A percentile compares a stretch with the other conserved stretches of the same genome.
Conservation (phyloP, 2,113 vertebrate genomes). For the Sylvietta virens region DNA sequence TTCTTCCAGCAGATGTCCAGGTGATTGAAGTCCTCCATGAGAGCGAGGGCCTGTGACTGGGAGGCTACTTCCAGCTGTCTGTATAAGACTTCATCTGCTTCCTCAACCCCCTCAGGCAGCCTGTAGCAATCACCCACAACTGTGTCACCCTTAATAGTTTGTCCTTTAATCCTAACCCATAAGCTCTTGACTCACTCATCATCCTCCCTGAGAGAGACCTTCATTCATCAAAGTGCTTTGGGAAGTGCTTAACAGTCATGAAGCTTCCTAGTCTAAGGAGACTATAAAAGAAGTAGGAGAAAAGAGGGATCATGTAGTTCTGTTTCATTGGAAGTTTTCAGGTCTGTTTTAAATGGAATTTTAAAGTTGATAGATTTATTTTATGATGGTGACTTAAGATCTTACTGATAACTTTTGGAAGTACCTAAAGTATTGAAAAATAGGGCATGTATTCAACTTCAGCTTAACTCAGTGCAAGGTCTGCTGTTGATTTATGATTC, state of each 20-base stretch:
- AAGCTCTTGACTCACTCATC: neutral
- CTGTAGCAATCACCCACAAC: neutral
- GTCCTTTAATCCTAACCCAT: neutral
- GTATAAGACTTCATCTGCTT: neutral
- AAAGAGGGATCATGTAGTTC: neutral
- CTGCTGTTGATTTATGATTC: neutral
- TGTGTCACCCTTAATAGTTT: neutral
- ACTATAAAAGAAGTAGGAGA: neutral
- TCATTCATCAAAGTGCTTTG: neutral
- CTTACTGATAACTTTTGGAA: neutral
- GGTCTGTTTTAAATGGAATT: neutral
- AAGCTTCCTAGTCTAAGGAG: neutral
- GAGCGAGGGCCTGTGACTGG: neutral
- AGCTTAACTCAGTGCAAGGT: neutral
- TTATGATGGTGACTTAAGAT: neutral
- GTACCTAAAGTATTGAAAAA: neutral
- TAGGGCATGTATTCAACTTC: neutral
- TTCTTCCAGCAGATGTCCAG: neutral
- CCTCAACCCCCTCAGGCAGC: neutral
- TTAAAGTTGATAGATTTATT: neutral
- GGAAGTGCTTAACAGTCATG: neutral
- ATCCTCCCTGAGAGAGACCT: neutral
- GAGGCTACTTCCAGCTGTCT: neutral
- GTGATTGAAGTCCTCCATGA: neutral
- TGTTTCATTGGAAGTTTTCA: neutral